Percentiles rank a stretch among this genome's conserved stretches.
Conservation (phyloP, 2,113 vertebrate genomes). For the Eudyptes chrysolophus region DNA sequence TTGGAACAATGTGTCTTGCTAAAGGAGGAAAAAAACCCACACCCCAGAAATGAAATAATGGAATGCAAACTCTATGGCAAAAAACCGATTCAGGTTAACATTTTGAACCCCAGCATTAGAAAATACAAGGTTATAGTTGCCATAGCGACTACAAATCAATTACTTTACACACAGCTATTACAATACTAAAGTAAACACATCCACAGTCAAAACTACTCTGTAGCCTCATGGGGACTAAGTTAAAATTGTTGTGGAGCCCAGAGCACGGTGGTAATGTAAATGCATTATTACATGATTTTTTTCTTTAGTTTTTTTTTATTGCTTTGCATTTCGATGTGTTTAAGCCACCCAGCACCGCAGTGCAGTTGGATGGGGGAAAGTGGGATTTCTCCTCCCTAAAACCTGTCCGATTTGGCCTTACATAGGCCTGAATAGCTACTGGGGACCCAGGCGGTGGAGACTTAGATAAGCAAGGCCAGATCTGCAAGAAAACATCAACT, state of each 20-base stretch:
- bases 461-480: neutral
- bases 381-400: neutral
- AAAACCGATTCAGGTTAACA: neutral
- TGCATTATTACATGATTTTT: neutral
- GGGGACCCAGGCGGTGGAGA: neutral
- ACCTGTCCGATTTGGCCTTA: neutral
- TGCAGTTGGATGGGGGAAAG: neutral
- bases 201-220: neutral
- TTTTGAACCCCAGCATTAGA: neutral
- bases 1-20: neutral
- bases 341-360: neutral
- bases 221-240: neutral
- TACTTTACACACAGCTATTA: constrained; percentile 12
- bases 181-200: constrained; percentile 24
- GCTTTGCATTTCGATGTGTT: neutral
- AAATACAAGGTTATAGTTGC: neutral
- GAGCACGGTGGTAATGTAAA: neutral
- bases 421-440: neutral
- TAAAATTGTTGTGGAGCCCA: constrained; percentile 18
- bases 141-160: constrained; percentile 6
- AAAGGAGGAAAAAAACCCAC: neutral
- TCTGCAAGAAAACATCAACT: neutral
- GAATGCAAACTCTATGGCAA: neutral
- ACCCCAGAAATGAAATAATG: neutral
- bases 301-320: neutral